Evolutionary conservation across 1,140 invertebrate genomes (phyloP), one percentile per base, ranked within the genome.

Genomic region (Drosophila lacteicornis): DNA sequence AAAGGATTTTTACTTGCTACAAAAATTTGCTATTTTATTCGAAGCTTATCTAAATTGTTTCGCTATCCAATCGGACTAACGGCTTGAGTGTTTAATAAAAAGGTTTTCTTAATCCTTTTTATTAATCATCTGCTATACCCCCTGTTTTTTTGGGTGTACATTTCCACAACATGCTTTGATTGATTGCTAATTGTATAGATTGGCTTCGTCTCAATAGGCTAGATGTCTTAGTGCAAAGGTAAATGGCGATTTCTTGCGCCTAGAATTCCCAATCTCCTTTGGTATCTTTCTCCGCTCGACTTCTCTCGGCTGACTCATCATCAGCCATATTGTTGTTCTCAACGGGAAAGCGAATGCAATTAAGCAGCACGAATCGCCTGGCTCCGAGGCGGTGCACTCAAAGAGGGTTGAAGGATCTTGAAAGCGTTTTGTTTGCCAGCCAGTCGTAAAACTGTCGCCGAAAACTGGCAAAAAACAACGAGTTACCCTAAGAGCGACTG

Each of bases 371-470:
- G 27, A 67, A 36, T 33, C 25, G 46, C 36, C 47, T 27, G 9
- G 17, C 11, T 59, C 8, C 19, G 19, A 15, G 56, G 15, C 11
- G 19, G 6, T 12, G 17, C 25, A 42, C 7, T 12, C 17, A n/a
- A 12, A 19, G n/a, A 27, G 3, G 30, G 22, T 13, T 55, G 17
- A 55, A 22, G 19, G 51, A 15, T 55, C 36, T 56, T 56, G 50
- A 33, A n/a, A 17, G 27, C n/a, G 15, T 4, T 30, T 30, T 53
- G 2, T 22, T 30, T n/a, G 30, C 47, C 33, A 22, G 49, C 17
- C 80, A 83, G 80, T 71, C 80, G 61, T 40, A 56, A 55, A 56
- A 80, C 50, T 84, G 77, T 84, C 76, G 81, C 70, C 77, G 47
- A 50, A 61, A 50, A 59, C 59, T 67, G 40, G 57, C 50, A 59